These are phyloP conservation scores for Formicarius rufipectus DNA, from an alignment of 2,113 vertebrate genomes.

Conservation along the genomic window DNA sequence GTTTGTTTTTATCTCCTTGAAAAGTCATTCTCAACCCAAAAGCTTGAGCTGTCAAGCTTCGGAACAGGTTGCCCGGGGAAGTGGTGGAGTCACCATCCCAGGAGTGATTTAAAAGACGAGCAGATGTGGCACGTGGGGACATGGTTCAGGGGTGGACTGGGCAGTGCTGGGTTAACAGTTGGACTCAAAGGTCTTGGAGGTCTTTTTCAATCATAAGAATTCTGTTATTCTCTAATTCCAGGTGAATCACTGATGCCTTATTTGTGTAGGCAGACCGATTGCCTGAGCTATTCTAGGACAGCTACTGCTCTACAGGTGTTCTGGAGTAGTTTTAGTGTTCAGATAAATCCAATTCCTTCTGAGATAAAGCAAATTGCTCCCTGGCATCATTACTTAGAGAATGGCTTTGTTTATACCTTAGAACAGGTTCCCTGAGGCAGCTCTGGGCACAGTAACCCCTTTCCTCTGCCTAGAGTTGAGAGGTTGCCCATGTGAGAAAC, in stretches of 20 bases:
- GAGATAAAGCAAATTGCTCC: not conserved
- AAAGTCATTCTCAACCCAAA: not conserved
- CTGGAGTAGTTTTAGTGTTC: not conserved
- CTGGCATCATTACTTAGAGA: not conserved
- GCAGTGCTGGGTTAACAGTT: not conserved
- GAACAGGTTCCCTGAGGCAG: not conserved
- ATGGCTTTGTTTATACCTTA: not conserved
- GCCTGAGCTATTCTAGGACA: not conserved
- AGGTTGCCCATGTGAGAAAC: not conserved
- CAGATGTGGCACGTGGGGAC: not conserved
- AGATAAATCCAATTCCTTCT: not conserved
- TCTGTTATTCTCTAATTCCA: not conserved
- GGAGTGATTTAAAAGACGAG: not conserved
- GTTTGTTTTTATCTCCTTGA: not conserved
- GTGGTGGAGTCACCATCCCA: not conserved
- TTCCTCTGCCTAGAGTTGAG: not conserved
- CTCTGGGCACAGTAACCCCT: not conserved
- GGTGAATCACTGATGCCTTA: not conserved
- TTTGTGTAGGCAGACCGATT: not conserved
- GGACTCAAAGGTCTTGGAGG: not conserved
- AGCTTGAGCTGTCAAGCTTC: too few species aligned
- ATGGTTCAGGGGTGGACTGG: not conserved
- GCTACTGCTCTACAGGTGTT: not conserved
- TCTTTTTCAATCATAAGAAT: not conserved
- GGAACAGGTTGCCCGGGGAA: not conserved